phyloP scores from a whole-genome alignment of 2,888 invertebrate species.

The Vandiemenella viatica region DNA sequence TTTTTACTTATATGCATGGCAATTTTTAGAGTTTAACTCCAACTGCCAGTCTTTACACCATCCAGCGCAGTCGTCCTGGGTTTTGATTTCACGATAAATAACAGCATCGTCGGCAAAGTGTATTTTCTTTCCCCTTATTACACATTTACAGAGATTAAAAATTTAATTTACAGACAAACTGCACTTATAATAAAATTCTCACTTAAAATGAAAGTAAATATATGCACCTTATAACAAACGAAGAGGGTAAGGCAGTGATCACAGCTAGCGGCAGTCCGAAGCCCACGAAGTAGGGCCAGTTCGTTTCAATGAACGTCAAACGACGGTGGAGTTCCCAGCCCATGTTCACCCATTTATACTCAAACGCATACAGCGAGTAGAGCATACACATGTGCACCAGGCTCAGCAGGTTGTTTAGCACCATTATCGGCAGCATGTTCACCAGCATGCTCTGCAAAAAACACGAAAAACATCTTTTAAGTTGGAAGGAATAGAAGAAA shows the following conservation, averaged over 20 bases:
- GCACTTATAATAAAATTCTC: no score
- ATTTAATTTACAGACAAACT: no score
- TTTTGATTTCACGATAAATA: no score
- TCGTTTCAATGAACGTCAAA: slow-evolving; percentile 72
- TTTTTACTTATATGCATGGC: no score
- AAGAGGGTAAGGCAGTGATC: slow-evolving; percentile 63
- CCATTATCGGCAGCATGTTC: slow-evolving; percentile 50
- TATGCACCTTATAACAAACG: slow-evolving; percentile 65
- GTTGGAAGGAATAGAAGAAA: no score
- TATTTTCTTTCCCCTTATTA: no score
- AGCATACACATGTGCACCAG: slow-evolving; percentile 75
- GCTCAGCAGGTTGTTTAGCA: slow-evolving; percentile 50
- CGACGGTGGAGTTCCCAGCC: slow-evolving; percentile 86
- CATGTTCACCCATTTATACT: slow-evolving; percentile 97
- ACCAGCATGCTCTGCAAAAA: slow-evolving; percentile 29
- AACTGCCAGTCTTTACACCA: no score
- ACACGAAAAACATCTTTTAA: neutral
- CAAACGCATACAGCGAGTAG: slow-evolving; percentile 89
- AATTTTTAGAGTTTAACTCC: no score
- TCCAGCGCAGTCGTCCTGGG: no score
- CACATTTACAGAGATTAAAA: no score
- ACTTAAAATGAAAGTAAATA: no score
- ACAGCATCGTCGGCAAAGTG: no score
- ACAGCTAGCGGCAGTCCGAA: slow-evolving; percentile 85
- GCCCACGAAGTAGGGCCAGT: slow-evolving; percentile 96